Evolutionary conservation across 2,797 vertebrate species (phyloP), one percentile per base, ranked within the genome.

Genomic region (Coluber constrictor): DNA sequence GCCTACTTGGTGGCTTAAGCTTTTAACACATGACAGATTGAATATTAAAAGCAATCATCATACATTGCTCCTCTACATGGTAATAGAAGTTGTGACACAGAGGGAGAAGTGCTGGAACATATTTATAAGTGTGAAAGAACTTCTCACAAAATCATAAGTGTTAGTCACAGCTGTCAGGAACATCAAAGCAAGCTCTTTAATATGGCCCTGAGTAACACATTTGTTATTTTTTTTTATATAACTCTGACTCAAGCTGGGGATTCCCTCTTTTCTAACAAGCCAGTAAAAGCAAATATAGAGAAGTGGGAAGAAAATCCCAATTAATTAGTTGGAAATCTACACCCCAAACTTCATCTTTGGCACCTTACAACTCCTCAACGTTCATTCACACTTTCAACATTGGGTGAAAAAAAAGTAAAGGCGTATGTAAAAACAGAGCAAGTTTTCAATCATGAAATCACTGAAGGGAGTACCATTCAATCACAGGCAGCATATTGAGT

Each of bases 41-140:
- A 57, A 86, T 86, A 56, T 56, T 56, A 83, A 89, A 63, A 47
- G 16, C 74, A 37, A 91, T 86, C n/a, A 91, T 51, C 51, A 66
- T 23, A 13, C 70, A 37, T 9, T 86, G 47, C 57, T 89, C 25
- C 43, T 59, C 70, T 66, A 89, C 29, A 89, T 89, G 23, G 90
- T 51, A 66, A 66, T 29, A 20, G 93, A 32, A 63, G 74, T 59
- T 83, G 59, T 89, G 90, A 66, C 70, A 93, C 57, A 56, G 74
- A 93, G 13, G 3, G 59, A 57, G 57, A 90, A 25, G 32, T 43
- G 47, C n/a, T 55, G 18, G 25, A 89, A 59, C 32, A 54, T 57
- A 86, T 56, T 91, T 63, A 88, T 89, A 93, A 91, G 93, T 89
- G 87, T 91, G 87, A 91, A 91, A 93, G 70, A 89, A 91, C 70